Evolutionary conservation across 2,888 invertebrate species (phyloP), one percentile per base, ranked within the genome.

Genomic region (Meganola albula): DNA sequence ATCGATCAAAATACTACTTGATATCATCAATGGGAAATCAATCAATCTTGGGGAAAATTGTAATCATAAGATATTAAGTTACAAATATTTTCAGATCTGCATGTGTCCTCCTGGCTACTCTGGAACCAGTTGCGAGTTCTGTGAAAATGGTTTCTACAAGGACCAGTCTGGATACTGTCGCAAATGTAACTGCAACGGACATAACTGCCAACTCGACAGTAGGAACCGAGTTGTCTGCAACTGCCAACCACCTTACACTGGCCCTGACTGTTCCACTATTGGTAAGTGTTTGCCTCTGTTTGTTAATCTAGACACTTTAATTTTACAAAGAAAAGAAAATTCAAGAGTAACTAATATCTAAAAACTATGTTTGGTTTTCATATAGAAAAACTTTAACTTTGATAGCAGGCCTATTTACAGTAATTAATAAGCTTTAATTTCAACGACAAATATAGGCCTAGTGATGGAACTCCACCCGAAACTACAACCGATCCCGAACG

Each of bases 111-210:
- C 75, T 0, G 96, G 95, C 1, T 96, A 95, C 60, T 79, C 80
- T 6, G 97, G 97, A 32, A 90, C 91, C 0, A 96, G 95, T 30
- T 97, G 97, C 62, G 96, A 97, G 74, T 76, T 65, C 4, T 96
- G 96, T 60, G 76, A 88, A 0, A 63, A 89, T 0, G 90, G 93
- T 7, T 91, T 90, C 69, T 95, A 94, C 69, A 89, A 91, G 35
- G 92, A 94, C 51, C 72, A 73, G 1, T 84, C 75, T 30, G 89
- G 90, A 6, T 74, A 87, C n/a, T 93, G 96, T 53, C 78, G 75
- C 3, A 78, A 66, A 14, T 97, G 97, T 58, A 92, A 92, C 2
- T 97, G 97, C 74, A 91, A 90, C 59, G 90, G 89, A n/a, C 89
- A 90, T 44, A 90, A 91, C 47, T 94, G 94, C 58, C 77, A 82